Evolutionary conservation across 2,888 invertebrate genomes (phyloP).

Genomic region (Thera obeliscata): DNA sequence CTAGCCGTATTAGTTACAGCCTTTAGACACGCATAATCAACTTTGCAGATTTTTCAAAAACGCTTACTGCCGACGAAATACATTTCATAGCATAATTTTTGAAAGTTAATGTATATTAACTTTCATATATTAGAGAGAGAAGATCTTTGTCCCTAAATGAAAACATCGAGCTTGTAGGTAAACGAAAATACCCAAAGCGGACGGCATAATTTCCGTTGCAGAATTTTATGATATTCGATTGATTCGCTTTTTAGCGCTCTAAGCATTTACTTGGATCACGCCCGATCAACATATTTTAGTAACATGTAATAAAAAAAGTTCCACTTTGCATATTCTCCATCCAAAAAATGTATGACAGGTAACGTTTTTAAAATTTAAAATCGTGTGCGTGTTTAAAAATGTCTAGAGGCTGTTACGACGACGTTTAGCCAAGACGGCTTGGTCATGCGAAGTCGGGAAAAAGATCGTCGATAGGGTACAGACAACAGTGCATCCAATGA

Average conservation of each 20-base stretch:
- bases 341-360: constrained; percentile 1
- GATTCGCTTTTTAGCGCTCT: not conserved
- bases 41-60: constrained; percentile 8
- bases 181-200: not conserved
- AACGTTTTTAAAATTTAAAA: constrained; percentile 11
- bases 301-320: not conserved
- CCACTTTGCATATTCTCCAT: not conserved
- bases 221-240: constrained; percentile 3
- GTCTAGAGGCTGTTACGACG: constrained; percentile 65
- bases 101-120: not conserved
- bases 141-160: not conserved
- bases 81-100: not conserved
- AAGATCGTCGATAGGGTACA: constrained; percentile 35
- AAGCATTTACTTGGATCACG: not conserved
- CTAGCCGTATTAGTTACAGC: constrained; percentile 49
- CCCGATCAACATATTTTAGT: not conserved
- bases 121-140: not conserved
- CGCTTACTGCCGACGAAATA: constrained; percentile 13
- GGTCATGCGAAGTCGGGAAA: constrained; percentile 73
- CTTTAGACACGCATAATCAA: constrained; percentile 59
- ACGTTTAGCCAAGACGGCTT: constrained; percentile 67
- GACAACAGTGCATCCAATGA: constrained; percentile 7
- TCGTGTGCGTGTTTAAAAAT: constrained; percentile 9
- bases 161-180: not conserved
- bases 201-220: not conserved